A percentile compares a stretch with the other conserved stretches of the same genome.
These are phyloP conservation scores for Argyra leucocephala DNA, from an alignment of 2,888 invertebrate species.

Conservation along the genomic window DNA sequence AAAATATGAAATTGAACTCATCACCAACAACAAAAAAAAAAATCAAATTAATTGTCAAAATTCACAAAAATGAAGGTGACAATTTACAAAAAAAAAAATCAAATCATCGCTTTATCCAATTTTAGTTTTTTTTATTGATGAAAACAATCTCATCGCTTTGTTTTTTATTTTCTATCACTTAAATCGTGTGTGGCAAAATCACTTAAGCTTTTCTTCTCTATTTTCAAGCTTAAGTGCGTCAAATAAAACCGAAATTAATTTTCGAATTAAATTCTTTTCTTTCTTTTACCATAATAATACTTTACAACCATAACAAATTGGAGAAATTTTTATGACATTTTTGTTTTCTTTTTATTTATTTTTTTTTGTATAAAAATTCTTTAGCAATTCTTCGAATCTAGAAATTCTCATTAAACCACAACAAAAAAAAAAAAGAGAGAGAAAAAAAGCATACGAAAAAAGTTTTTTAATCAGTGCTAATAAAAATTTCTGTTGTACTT, in stretches of 20 bases:
- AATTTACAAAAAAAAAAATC: not conserved
- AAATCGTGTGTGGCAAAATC: constrained; percentile 1
- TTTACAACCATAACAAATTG: constrained; percentile 5
- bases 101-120: not conserved
- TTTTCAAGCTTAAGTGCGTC: not conserved
- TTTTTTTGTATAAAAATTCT: no score
- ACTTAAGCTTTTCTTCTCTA: no score
- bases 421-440: no score
- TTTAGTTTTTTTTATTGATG: not conserved
- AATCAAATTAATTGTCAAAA: not conserved
- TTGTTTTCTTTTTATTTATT: not conserved
- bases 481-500: no score
- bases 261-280: not conserved
- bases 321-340: constrained; percentile 3
- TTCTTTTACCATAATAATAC: not conserved
- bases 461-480: no score
- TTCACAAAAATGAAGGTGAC: not conserved
- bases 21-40: no score
- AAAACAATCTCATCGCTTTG: not conserved
- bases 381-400: no score
- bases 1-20: no score
- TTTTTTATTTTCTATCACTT: no score
- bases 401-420: no score
- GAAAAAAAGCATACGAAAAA: no score
- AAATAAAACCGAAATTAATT: not conserved